Evolutionary conservation across 2,113 vertebrate genomes (phyloP).

Genomic region (Colistium nudipinnis): DNA sequence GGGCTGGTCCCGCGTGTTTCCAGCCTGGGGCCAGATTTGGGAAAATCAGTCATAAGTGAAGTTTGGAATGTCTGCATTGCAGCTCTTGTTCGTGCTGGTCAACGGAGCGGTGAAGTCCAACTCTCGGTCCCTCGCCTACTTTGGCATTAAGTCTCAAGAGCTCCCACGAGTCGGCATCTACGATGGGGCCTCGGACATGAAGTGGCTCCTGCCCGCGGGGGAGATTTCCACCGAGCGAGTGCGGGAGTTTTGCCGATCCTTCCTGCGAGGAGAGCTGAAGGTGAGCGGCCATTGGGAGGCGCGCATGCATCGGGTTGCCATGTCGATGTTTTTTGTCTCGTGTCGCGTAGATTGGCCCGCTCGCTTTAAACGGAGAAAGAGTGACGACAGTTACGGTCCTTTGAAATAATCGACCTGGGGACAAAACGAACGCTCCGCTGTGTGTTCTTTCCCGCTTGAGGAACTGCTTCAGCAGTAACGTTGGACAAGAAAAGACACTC

Average conservation of each 20-base stretch:
- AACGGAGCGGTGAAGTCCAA: conserved; percentile 84
- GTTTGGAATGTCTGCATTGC: conserved; percentile 49
- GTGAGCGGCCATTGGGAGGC: conserved; percentile 45
- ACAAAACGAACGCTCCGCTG: not conserved
- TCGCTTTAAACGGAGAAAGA: not conserved
- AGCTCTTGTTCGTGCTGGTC: conserved; percentile 92
- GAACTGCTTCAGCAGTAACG: not conserved
- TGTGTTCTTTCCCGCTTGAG: no score
- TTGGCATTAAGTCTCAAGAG: conserved; percentile 85
- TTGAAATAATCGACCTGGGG: not conserved
- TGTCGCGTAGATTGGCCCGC: no score
- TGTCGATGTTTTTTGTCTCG: no score
- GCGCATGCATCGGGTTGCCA: no score
- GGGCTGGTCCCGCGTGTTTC: no score
- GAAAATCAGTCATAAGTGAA: no score
- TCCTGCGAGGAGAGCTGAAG: conserved; percentile 82
- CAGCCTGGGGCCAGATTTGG: no score
- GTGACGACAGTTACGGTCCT: not conserved
- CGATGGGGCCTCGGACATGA: conserved; percentile 79
- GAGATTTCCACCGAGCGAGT: conserved; percentile 81
- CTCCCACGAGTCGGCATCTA: conserved; percentile 90
- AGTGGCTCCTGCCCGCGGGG: conserved; percentile 80
- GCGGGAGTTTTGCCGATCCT: conserved; percentile 84
- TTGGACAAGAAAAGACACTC: not conserved
- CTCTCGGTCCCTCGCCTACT: conserved; percentile 81